A percentile compares a stretch with the other conserved stretches of the same genome.
Conservation (phyloP, 2,888 invertebrate genomes). For the Steinernema scapterisci region DNA sequence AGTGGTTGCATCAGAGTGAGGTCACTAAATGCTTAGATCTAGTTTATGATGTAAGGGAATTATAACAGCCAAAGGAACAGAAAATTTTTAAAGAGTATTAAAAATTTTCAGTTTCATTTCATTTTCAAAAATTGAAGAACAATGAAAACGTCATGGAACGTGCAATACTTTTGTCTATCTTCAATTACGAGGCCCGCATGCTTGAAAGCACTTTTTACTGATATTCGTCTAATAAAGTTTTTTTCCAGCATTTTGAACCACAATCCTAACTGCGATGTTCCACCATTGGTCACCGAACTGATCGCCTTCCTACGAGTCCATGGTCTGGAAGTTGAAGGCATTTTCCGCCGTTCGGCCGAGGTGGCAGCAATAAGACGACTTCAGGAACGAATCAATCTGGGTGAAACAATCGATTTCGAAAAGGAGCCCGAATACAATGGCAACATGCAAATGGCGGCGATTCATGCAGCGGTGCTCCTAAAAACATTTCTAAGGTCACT, state of each 20-base stretch:
- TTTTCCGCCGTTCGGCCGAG: slow-evolving; percentile 91
- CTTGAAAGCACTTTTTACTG: too few relatives aligned
- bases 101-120: too few relatives aligned
- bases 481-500: slow-evolving; percentile 82
- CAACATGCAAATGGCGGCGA: slow-evolving; percentile 81
- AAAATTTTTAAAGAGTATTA: too few relatives aligned
- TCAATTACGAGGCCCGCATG: too few relatives aligned
- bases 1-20: too few relatives aligned
- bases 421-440: slow-evolving; percentile 60
- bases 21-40: too few relatives aligned
- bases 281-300: slow-evolving; percentile 88
- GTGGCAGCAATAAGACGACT: slow-evolving; percentile 81
- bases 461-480: slow-evolving; percentile 78
- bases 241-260: slow-evolving; percentile 79
- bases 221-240: not conserved
- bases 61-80: too few relatives aligned
- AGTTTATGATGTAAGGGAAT: too few relatives aligned
- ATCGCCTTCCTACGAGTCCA: slow-evolving; percentile 78
- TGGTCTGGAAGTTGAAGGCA: slow-evolving; percentile 72
- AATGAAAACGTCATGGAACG: too few relatives aligned
- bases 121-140: too few relatives aligned
- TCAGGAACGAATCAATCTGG: slow-evolving; percentile 83
- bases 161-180: too few relatives aligned
- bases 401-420: slow-evolving; percentile 77
- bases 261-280: slow-evolving; percentile 82